Percentiles rank a stretch among this genome's conserved stretches.
Conservation (phyloP, 2,113 vertebrate species). For the Spea bombifrons region DNA sequence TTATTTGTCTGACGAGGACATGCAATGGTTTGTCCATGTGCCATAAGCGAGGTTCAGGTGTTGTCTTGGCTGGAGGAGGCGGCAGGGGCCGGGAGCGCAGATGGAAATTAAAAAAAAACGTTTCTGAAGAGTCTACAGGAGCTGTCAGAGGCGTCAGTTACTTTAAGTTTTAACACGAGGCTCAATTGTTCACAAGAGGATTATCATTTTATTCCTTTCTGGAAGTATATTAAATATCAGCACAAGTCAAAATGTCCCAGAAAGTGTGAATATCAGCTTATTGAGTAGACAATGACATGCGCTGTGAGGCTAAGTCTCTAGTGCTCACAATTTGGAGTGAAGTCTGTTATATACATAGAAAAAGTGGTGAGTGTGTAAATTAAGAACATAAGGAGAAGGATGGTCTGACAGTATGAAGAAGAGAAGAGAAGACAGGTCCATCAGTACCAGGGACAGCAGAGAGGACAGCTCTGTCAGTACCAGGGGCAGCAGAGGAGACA, state of each 20-base stretch:
- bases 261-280: no score
- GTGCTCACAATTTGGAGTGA: no score
- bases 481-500: no score
- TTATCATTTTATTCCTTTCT: background rate
- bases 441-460: background rate
- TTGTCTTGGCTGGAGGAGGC: background rate
- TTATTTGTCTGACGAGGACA: background rate
- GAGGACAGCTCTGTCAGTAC: no score
- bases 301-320: no score
- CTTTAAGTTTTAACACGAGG: background rate
- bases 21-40: background rate
- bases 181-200: background rate
- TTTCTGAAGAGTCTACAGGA: background rate
- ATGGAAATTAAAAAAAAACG: constrained; percentile 4
- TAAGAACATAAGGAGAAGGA: no score
- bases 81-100: background rate
- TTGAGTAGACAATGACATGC: no score
- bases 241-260: no score
- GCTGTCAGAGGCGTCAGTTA: background rate
- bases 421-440: background rate
- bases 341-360: no score
- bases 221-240: no score
- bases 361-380: no score
- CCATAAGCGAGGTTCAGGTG: background rate
- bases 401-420: no score